Evolutionary conservation across 2,797 vertebrate species (phyloP).

Genomic region (Schizothorax lantsangensis): DNA sequence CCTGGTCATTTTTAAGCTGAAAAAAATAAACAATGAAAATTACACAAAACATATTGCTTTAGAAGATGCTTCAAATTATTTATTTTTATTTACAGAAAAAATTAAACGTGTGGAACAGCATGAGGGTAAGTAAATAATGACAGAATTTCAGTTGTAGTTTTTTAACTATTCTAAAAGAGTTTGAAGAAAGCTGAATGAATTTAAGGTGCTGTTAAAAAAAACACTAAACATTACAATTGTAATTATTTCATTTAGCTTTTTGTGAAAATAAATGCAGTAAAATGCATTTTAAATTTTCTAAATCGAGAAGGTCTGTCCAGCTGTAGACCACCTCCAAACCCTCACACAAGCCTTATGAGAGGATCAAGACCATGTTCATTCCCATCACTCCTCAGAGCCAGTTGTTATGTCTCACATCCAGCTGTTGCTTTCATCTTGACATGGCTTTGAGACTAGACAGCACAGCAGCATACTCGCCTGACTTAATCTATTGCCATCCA

Average conservation of each 20-base stretch:
- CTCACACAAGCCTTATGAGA: conserved; percentile 19
- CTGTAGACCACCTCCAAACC: background rate
- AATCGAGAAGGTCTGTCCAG: background rate
- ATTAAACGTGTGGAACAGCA: background rate
- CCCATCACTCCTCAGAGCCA: conserved; percentile 41
- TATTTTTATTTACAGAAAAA: background rate
- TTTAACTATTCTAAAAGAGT: background rate
- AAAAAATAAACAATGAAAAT: background rate
- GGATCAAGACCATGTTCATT: conserved; percentile 32
- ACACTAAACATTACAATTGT: background rate
- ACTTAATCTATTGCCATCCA: conserved; percentile 17
- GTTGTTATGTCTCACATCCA: conserved; percentile 64
- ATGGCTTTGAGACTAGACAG: conserved; percentile 40
- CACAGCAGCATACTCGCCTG: conserved; percentile 41
- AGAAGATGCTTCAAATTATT: background rate
- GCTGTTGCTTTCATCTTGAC: conserved; percentile 53
- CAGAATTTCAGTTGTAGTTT: background rate
- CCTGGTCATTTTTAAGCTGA: background rate
- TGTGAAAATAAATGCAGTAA: background rate
- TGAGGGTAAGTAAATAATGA: background rate
- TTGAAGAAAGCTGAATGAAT: background rate
- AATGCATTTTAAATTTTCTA: background rate
- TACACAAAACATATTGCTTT: background rate
- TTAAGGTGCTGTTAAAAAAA: background rate
- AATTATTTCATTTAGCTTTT: background rate